Conservation (phyloP, 2,888 invertebrate genomes). For the Venustoraphidia nigricollis region DNA sequence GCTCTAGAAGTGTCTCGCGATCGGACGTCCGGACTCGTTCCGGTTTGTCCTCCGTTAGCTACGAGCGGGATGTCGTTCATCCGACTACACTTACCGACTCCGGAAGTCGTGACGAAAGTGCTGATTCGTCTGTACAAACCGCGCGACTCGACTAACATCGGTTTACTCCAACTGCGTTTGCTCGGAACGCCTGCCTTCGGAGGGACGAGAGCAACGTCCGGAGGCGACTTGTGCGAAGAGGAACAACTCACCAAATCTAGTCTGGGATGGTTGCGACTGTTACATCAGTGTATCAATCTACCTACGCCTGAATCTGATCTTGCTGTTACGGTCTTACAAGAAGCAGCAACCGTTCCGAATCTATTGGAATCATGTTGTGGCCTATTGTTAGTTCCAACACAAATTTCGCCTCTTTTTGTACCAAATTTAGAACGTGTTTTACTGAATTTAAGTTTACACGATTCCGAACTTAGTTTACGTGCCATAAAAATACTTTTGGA, state of each 20-base stretch:
- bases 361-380: conserved; percentile 57
- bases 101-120: conserved; percentile 74
- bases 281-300: conserved; percentile 60
- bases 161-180: conserved; percentile 71
- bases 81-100: conserved; percentile 63
- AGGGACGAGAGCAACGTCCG: conserved; percentile 22
- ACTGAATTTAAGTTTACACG: conserved; percentile 50
- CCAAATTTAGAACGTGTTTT: conserved; percentile 51
- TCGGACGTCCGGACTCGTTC: conserved; percentile 59
- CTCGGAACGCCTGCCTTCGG: conserved; percentile 75
- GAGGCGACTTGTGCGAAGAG: conserved; percentile 32
- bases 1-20: conserved; percentile 71
- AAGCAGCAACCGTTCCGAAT: conserved; percentile 34
- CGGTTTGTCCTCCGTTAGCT: conserved; percentile 70
- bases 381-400: conserved; percentile 50
- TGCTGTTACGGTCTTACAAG: conserved; percentile 7
- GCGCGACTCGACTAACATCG: conserved; percentile 77
- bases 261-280: conserved; percentile 69
- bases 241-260: conserved; percentile 39
- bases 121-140: conserved; percentile 64
- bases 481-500: conserved; percentile 41
- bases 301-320: conserved; percentile 25
- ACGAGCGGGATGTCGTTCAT: conserved; percentile 82
- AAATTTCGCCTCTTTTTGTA: conserved; percentile 42
- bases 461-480: conserved; percentile 39